Base-by-base conservation (phyloP, 2,888 invertebrate genomes). In the Glaucopsyche alexis region DNA sequence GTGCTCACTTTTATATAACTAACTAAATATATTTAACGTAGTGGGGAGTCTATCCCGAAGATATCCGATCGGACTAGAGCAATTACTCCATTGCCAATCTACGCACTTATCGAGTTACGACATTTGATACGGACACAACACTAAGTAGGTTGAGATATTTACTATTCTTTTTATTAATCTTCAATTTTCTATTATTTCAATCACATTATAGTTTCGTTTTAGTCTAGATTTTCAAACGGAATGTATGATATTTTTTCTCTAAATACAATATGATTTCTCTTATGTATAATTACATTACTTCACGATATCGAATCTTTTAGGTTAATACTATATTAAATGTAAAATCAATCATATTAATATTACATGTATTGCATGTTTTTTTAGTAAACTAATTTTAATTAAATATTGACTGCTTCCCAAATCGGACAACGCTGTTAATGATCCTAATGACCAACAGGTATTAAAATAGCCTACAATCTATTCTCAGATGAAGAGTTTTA, bases 1-100 rank as follows among this genome's bases (percentile, higher is more conserved):
- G 84, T 78, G 85, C 83, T 84, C 86, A 89, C 90, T 91, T 93
- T 91, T 93, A 93, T 93, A 92, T 92, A 91, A 90, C 87, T 87
- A 91, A 91, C 89, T 91, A 92, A 91, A 89, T 84, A 86, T 86
- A 86, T 87, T 83, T 73, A 78, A 77, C 74, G 78, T 86, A 88
- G 90, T 83, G 91, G 90, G 91, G 88, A 73, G 82, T 81, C 85
- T 88, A 87, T 90, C 90, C 90, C 79, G 87, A 84, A 83, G 87
- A 89, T 89, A 91, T 91, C 89, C 85, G 90, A 91, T 90, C 88
- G 83, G 89, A 90, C 91, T 89, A 87, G 81, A 84, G 89, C 89
- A 89, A 91, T 91, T 89, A 90, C 87, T 75, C 84, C 84, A 80
- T 91, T 91, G 87, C 86, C 89, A 91, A 92, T 91, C 89, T 89